Evolutionary conservation across 2,888 invertebrate genomes (phyloP), one percentile per base, ranked within the genome.

Genomic region (Scaptomyza polygonia): DNA sequence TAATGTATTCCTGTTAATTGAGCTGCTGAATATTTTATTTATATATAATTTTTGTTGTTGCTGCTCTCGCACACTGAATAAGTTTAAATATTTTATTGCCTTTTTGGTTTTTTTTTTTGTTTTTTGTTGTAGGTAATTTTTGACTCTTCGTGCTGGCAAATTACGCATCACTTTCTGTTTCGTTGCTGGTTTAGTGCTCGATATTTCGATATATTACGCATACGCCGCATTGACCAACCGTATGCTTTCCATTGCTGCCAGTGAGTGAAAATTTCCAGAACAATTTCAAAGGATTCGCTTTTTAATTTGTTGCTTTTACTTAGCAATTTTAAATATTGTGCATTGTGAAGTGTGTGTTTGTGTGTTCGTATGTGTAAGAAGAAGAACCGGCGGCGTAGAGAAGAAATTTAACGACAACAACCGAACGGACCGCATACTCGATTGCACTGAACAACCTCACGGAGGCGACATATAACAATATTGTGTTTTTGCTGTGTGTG

Each of bases 121-220:
- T 29, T 30, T 56, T 39, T 57, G n/a, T n/a, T n/a, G n/a, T n/a
- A 49, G 7, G 42, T 56, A 48, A 16, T 56, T 55, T 59, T 53
- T 45, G 27, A 51, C 58, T 62, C 66, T 70, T 57, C 47, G 62
- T 52, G 66, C 64, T 79, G 64, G 67, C 77, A 72, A 83, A 82
- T 85, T 83, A 83, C 82, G 82, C 82, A 85, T 83, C 82, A 83
- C 86, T 83, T 83, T 83, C 82, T 56, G 72, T 83, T 83, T 83
- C 82, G 70, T 85, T 79, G 71, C 70, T 53, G 72, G 61, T 32
- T 72, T 74, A 54, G 55, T 74, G 71, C 62, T 76, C 67, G 56
- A 45, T 53, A 48, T 62, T 62, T 56, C 71, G n/a, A n/a, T 34
- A 34, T 54, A 77, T 79, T 84, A 85, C 84, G 84, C 86, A 85